Evolutionary conservation across 92 coral and sea anemone species (phyloP).

Genomic region (Actinostola sp.): DNA sequence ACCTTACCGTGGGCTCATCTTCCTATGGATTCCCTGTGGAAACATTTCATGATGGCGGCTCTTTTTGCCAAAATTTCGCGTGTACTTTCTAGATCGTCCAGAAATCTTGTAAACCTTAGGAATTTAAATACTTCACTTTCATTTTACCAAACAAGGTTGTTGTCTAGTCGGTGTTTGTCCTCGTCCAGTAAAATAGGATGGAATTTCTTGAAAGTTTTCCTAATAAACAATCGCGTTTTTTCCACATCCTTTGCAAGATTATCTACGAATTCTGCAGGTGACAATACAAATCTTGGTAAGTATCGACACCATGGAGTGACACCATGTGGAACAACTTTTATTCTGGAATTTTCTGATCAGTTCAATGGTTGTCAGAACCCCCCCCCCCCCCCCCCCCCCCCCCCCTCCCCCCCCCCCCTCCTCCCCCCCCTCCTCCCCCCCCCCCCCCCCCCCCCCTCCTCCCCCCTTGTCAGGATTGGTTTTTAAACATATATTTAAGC

Average conservation of each 20-base stretch:
- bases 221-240: background rate
- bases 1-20: conserved; percentile 12
- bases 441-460: too few species aligned
- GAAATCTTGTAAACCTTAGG: background rate
- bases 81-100: conserved; percentile 4
- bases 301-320: background rate
- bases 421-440: too few species aligned
- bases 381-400: too few species aligned
- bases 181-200: background rate
- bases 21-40: conserved; percentile 11
- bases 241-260: background rate
- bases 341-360: too few species aligned
- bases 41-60: conserved; percentile 19
- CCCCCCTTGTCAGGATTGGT: too few species aligned
- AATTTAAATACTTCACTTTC: background rate
- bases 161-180: background rate
- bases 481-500: too few species aligned
- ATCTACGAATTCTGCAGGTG: background rate
- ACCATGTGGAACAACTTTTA: too few species aligned
- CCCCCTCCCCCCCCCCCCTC: too few species aligned
- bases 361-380: too few species aligned
- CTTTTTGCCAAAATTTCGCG: background rate
- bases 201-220: background rate
- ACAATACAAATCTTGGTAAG: conserved; percentile 1
- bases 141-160: background rate